Percentiles rank a stretch among this genome's conserved stretches.
Evolutionary conservation across 2,797 vertebrate genomes (phyloP).

Genomic region (Paguma larvata): DNA sequence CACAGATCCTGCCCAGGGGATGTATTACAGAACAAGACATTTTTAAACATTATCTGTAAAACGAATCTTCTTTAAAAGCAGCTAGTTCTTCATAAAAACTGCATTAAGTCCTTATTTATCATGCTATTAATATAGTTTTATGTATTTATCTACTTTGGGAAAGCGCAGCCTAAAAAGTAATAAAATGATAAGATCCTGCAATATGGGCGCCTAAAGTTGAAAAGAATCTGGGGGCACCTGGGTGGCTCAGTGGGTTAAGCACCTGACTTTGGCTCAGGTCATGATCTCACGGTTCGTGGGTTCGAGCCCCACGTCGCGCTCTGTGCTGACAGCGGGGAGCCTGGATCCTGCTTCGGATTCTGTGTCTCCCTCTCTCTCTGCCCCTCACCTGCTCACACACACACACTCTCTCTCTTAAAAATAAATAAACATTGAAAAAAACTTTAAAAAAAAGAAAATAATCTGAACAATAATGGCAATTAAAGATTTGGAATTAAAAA

Average conservation of each 20-base stretch:
- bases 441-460: too few relatives aligned
- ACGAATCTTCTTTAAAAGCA: conserved; percentile 34
- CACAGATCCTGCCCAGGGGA: not conserved
- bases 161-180: conserved; percentile 35
- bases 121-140: conserved; percentile 2
- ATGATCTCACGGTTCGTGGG: too few relatives aligned
- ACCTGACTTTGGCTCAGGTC: too few relatives aligned
- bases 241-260: too few relatives aligned
- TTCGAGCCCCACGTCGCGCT: too few relatives aligned
- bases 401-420: too few relatives aligned
- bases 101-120: not conserved
- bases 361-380: too few relatives aligned
- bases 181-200: not conserved
- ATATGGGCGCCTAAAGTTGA: not conserved
- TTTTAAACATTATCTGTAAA: conserved; percentile 10
- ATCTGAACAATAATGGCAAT: not conserved
- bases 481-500: not conserved
- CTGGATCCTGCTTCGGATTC: too few relatives aligned
- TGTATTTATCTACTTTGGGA: not conserved
- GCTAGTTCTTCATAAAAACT: not conserved
- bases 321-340: too few relatives aligned
- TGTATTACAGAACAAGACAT: not conserved
- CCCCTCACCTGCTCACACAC: too few relatives aligned
- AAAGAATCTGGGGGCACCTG: not conserved
- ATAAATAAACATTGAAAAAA: too few relatives aligned